Percentiles rank a stretch among this genome's conserved stretches.
Evolutionary conservation across 2,888 invertebrate genomes (phyloP).

Genomic region (Linnaemya tessellans): DNA sequence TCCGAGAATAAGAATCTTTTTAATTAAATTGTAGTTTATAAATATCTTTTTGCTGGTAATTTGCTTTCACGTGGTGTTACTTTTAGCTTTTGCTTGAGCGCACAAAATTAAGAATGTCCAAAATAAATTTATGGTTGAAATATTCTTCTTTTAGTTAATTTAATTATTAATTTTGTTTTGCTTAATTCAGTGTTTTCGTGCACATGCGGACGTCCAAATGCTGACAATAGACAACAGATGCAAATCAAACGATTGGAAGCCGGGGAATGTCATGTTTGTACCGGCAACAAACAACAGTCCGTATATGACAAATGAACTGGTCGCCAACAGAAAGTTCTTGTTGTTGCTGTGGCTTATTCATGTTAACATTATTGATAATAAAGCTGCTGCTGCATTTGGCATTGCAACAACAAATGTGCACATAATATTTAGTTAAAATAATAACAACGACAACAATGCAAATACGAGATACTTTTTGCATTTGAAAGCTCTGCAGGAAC

Average conservation of each 20-base stretch:
- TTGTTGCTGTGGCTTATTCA: constrained; percentile 50
- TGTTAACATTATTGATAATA: constrained; percentile 49
- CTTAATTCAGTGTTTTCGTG: too few relatives aligned
- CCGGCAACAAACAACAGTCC: constrained; percentile 56
- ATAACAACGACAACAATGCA: not conserved
- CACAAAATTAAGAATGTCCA: too few relatives aligned
- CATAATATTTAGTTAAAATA: constrained; percentile 20
- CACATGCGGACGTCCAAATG: not conserved
- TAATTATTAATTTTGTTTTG: too few relatives aligned
- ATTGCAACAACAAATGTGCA: constrained; percentile 33
- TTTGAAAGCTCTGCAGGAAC: constrained; percentile 40
- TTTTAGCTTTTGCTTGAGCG: too few relatives aligned
- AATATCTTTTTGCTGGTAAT: too few relatives aligned
- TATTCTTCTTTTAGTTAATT: too few relatives aligned
- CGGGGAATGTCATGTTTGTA: constrained; percentile 3
- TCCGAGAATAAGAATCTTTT: too few relatives aligned
- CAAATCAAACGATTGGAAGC: not conserved
- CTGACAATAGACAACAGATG: not conserved
- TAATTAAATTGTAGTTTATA: too few relatives aligned
- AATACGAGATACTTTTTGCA: not conserved
- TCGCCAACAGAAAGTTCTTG: constrained; percentile 38
- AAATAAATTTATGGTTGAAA: too few relatives aligned
- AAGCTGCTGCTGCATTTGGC: constrained; percentile 58
- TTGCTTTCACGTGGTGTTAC: too few relatives aligned
- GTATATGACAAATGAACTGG: constrained; percentile 74